A percentile compares a stretch with the other conserved stretches of the same genome.
Evolutionary conservation across 2,113 vertebrate genomes (phyloP).

Genomic region (Cathartes aura): DNA sequence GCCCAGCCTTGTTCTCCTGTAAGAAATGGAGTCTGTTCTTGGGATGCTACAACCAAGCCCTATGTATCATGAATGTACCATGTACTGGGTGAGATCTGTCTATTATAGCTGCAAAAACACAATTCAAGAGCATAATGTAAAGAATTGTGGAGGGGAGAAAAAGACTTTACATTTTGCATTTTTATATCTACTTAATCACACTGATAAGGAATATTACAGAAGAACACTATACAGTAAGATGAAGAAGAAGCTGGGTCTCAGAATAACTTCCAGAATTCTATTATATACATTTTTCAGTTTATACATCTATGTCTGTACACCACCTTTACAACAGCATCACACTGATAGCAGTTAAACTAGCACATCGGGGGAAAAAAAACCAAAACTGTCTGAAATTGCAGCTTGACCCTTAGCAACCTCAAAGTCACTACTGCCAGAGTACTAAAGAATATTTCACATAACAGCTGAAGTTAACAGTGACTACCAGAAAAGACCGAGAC

Average conservation of each 20-base stretch:
- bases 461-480: neutral
- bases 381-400: neutral
- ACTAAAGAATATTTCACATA: neutral
- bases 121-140: neutral
- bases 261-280: neutral
- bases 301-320: neutral
- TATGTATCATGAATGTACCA: neutral
- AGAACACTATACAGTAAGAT: neutral
- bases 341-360: neutral
- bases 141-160: neutral
- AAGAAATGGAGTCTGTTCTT: neutral
- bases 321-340: neutral
- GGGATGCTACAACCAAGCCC: neutral
- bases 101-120: neutral
- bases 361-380: fast-evolving
- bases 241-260: neutral
- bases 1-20: neutral
- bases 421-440: neutral
- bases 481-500: neutral
- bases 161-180: neutral
- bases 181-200: neutral
- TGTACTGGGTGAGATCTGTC: neutral
- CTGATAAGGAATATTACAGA: neutral
- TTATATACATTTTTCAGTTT: neutral
- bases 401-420: neutral